Base-by-base conservation (phyloP, 1,140 invertebrate genomes). In the Paraescarpia echinospica region DNA sequence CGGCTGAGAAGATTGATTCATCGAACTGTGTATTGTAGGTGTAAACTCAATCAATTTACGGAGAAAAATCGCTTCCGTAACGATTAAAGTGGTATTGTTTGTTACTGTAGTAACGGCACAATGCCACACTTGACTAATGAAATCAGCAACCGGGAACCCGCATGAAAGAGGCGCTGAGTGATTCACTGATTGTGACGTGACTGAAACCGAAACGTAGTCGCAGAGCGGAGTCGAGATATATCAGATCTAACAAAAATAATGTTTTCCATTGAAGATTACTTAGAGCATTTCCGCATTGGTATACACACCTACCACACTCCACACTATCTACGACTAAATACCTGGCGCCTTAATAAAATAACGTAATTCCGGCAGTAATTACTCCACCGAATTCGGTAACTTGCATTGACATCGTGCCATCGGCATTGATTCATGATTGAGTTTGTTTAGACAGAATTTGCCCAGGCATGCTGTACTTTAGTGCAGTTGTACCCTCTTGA, bases 121-220 rank as follows among this genome's bases (percentile, higher is more conserved):
- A 77, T 77, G 59, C 22, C 59, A 31, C 59, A 77, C 18, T 77
- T 77, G 59, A 77, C 14, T 77, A 77, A 14, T 77, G 8, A 77
- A 77, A 77, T 77, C 59, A 31, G 59, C 2, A 27, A 18, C 59
- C 9, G 59, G 59, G 59, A 27, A 18, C 59, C 59, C 59, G 27
- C 59, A 6, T 77, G 59, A 77, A 77, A 77, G 27, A 77, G 59
- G 59, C 22, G 59, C 59, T 77, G 59, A 0, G 59, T 77, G 59
- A n/a, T n/a, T n/a, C n/a, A n/a, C n/a, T n/a, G n/a, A 77, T 77
- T 77, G 59, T 77, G 59, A 77, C 59, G 59, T 77, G 59, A 77
- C 59, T 77, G 22, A 77, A 77, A 77, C 59, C 59, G 59, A 77
- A 77, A 77, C 59, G 59, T 77, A 77, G 59, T 27, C 2, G 6